Percentiles rank a stretch among this genome's conserved stretches.
Conservation (phyloP, 2,113 vertebrate species). For the Thinocorus orbignyianus region DNA sequence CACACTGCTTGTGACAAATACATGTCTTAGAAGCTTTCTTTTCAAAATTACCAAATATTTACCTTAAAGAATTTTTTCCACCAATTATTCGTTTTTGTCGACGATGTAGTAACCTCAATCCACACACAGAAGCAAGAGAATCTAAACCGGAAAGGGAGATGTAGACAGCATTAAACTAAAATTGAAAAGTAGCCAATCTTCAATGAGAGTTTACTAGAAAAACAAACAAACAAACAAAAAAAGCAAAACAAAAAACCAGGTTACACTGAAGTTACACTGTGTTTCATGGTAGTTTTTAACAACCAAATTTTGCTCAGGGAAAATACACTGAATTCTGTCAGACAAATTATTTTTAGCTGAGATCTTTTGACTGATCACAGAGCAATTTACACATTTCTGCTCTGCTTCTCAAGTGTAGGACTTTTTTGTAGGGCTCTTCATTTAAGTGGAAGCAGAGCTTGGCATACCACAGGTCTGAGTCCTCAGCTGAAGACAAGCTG, state of each 20-base stretch:
- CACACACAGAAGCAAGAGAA: constrained; percentile 82
- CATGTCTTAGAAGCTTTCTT: not conserved
- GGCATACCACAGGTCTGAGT: not conserved
- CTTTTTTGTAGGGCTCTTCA: not conserved
- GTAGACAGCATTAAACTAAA: not conserved
- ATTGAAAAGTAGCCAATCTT: not conserved
- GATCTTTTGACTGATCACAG: not conserved
- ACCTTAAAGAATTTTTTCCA: constrained; percentile 96
- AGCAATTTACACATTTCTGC: not conserved
- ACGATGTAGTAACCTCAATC: constrained; percentile 84
- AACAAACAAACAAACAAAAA: not conserved
- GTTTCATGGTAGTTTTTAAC: not conserved
- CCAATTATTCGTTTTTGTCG: constrained; percentile 95
- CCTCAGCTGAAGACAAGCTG: not conserved
- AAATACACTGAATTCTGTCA: not conserved
- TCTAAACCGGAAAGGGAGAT: constrained; percentile 73
- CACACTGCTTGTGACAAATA: not conserved
- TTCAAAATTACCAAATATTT: constrained; percentile 34
- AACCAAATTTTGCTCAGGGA: not conserved
- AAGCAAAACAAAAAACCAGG: no score
- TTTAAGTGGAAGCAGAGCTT: not conserved
- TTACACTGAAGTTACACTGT: not conserved
- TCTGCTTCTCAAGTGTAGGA: not conserved
- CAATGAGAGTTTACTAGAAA: not conserved
- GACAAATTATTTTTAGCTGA: not conserved